Base-by-base conservation (phyloP, 2,113 vertebrate species). In the Gobius niger region DNA sequence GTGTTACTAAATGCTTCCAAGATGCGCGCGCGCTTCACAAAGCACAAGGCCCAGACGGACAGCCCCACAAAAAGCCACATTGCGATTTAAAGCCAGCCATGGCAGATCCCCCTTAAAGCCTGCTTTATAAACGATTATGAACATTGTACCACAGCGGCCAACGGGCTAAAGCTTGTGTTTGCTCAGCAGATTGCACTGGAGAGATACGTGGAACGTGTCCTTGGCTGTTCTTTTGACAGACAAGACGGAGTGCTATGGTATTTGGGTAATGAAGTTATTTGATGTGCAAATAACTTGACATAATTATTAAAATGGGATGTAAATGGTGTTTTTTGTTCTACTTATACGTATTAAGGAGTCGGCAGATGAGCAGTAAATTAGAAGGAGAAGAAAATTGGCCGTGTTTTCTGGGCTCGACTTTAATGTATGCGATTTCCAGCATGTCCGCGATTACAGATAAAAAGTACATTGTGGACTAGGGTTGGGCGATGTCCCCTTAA, bases 161-260 rank as follows among this genome's bases (percentile, higher is more conserved):
- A 51, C 72, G 46, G 9, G 50, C 67, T 78, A 47, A 70, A 78
- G 42, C 68, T 49, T 68, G 46, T 78, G 81, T 87, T 87, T 82
- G 66, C 63, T 87, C 72, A 76, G 72, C 74, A 81, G 80, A 87
- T 77, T 85, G 82, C 63, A 34, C 11, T 44, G 44, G 66, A 62
- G 41, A 76, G 79, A 75, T 46, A 62, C 16, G 3, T 47, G 76
- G 59, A 82, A 72, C 63, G 70, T 73, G 63, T 66, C 61, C 51
- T 54, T 75, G 62, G 53, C n/a, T 74, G 34, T 50, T 46, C 41
- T 16, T 74, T 53, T 67, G 54, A 70, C 42, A 7, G 70, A 72
- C 51, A 73, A 72, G 63, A 76, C 6, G 15, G 63, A 63, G 63
- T 56, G 24, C 44, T 51, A 13, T 67, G 44, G 46, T 46, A 34